A percentile compares a stretch with the other conserved stretches of the same genome.
Conservation (phyloP, 1,140 invertebrate species). For the Diprion similis region DNA sequence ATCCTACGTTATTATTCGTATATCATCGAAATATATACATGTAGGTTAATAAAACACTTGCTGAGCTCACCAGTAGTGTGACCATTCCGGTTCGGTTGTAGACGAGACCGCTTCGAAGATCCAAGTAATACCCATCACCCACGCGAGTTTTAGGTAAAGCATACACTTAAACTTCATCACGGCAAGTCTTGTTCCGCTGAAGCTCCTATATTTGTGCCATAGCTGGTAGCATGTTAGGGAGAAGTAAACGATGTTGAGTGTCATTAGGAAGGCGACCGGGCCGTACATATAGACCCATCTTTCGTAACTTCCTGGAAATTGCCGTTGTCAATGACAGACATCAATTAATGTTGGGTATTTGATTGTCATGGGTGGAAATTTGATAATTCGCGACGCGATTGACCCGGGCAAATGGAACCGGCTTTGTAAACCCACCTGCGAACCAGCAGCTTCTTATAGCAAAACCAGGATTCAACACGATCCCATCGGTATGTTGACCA, state of each 20-base stretch:
- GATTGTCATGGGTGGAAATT: neutral
- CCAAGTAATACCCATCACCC: constrained; percentile 79
- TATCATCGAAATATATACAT: too few species aligned
- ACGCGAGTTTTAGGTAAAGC: constrained; percentile 72
- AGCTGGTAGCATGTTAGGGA: constrained; percentile 63
- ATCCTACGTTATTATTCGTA: too few species aligned
- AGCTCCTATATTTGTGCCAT: constrained; percentile 61
- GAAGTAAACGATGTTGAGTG: constrained; percentile 66
- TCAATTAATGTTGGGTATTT: constrained; percentile 14
- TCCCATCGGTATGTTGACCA: constrained; percentile 61
- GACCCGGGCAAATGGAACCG: neutral
- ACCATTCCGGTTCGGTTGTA: constrained; percentile 22
- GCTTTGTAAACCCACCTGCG: constrained; percentile 53
- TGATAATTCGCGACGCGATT: neutral
- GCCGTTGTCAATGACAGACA: too few species aligned
- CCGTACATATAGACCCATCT: constrained; percentile 73
- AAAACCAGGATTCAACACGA: constrained; percentile 66
- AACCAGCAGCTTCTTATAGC: constrained; percentile 69
- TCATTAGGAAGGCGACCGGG: constrained; percentile 65
- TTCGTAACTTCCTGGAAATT: constrained; percentile 59
- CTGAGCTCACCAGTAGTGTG: constrained; percentile 38
- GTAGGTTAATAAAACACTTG: too few species aligned
- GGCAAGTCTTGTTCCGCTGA: constrained; percentile 62
- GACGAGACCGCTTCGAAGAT: constrained; percentile 71
- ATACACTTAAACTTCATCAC: constrained; percentile 67